These are phyloP conservation scores for Mustela nigripes DNA, from an alignment of 2,113 vertebrate genomes.

Conservation along the genomic window DNA sequence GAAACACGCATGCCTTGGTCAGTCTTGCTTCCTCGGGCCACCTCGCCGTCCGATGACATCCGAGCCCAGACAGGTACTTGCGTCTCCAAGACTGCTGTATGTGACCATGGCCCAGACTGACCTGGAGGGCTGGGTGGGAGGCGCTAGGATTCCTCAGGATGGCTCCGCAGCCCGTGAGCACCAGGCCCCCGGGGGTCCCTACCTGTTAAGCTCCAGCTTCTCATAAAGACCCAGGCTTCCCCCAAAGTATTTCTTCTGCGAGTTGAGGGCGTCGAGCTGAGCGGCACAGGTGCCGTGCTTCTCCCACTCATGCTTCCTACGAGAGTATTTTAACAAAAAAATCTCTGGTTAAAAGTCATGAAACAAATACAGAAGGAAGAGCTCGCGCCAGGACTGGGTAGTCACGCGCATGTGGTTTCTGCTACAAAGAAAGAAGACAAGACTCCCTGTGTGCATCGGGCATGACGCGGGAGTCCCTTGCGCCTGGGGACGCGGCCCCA, in stretches of 20 bases:
- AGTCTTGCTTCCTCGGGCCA: neutral
- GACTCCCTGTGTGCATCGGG: accelerated
- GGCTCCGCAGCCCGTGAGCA: accelerated
- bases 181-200: accelerated
- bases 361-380: accelerated
- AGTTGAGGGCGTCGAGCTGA: constrained; percentile 82
- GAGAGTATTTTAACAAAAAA: accelerated
- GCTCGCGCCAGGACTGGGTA: accelerated
- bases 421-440: neutral
- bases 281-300: constrained; percentile 92
- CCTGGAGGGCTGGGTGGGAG: neutral
- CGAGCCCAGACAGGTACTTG: neutral
- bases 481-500: neutral
- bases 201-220: constrained; percentile 87
- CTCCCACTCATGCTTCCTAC: constrained; percentile 90
- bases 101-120: neutral
- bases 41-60: accelerated
- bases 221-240: constrained; percentile 87
- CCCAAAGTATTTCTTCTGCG: constrained; percentile 89
- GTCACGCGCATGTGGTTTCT: accelerated
- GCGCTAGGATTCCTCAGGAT: neutral
- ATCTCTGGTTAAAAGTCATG: neutral
- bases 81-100: accelerated
- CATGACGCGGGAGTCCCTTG: neutral
- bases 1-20: neutral